Evolutionary conservation across 2,888 invertebrate genomes (phyloP), one percentile per base, ranked within the genome.

Genomic region (Melangyna quadrimaculata): DNA sequence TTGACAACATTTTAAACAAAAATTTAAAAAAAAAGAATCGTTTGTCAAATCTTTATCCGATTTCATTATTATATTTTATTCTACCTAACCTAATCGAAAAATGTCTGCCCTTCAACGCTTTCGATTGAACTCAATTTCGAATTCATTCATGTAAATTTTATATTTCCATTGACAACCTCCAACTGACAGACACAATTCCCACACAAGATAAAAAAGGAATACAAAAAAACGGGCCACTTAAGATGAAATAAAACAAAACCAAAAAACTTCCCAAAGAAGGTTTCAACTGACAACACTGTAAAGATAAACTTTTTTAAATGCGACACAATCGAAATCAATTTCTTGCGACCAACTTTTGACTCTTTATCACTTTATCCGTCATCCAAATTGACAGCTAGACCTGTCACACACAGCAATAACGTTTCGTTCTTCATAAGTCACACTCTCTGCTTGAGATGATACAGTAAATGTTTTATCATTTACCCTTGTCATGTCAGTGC

Each of bases 401-500:
- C 61, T 48, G 35, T 55, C 32, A 22, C 32, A 19, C 37, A 57
- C 48, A 17, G 37, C 61, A 70, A 78, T n/a, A n/a, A n/a, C n/a
- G n/a, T n/a, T n/a, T n/a, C 9, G 17, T 22, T 40, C 5, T 7
- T n/a, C n/a, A 22, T 51, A 69, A 74, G 83, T 70, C 78, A 63
- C 55, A 82, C 78, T 72, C 59, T 77, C 67, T 40, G 70, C 71
- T 67, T 43, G 65, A 72, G 79, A 59, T 67, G 71, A 79, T 84
- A 63, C 1, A 22, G 74, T 59, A 75, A 79, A 79, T 79, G 75
- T 79, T 79, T 84, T 79, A 79, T 84, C 71, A 70, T 70, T 65
- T 70, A 53, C 37, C 17, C 59, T 43, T 79, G 79, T 71, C 79
- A 71, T 37, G 51, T 51, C 51, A 51, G 19, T 37, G 19, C 19